Evolutionary conservation across 2,888 invertebrate species (phyloP), one percentile per base, ranked within the genome.

Genomic region (Amphipyra berbera): DNA sequence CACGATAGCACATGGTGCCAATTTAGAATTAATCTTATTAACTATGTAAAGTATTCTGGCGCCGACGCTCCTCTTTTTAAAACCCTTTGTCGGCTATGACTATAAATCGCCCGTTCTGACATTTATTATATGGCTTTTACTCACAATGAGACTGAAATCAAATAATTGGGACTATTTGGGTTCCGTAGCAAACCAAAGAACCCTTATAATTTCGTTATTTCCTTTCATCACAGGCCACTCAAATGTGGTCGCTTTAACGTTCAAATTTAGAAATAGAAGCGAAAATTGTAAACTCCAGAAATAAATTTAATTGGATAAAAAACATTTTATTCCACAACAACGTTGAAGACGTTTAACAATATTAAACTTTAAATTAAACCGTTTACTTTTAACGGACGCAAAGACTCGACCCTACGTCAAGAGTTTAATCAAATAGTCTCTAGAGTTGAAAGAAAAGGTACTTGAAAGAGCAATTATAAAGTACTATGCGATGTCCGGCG

Each of bases 391-490:
- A 53, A 30, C 2, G 6, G 30, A 30, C 30, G 30, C 30, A 4
- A 40, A 42, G 21, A 42, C 7, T 46, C 14, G 21, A 52, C 14
- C 12, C 30, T 12, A 35, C 47, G 42, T 40, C 14, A 38, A 41
- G 12, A 57, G 52, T 70, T 37, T 64, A 71, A 45, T 57, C 8
- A 15, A 49, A 64, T 38, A 68, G 48, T 45, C 45, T 50, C 15
- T 42, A 2, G 14, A 41, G 40, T 41, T 30, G 6, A 57, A 56
- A 56, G 9, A 57, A 64, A 45, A 53, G 9, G 41, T 38, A 44
- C 33, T 55, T 47, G n/a, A 48, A 56, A 47, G 30, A 38, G 37
- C 54, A 69, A 73, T 72, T 69, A 57, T 15, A 57, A 50, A 73
- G 14, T 46, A 73, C 30, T 8, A 49, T 5, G 60, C 30, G 10